Evolutionary conservation across 2,888 invertebrate genomes (phyloP).

Genomic region (Dolomedes plantarius): DNA sequence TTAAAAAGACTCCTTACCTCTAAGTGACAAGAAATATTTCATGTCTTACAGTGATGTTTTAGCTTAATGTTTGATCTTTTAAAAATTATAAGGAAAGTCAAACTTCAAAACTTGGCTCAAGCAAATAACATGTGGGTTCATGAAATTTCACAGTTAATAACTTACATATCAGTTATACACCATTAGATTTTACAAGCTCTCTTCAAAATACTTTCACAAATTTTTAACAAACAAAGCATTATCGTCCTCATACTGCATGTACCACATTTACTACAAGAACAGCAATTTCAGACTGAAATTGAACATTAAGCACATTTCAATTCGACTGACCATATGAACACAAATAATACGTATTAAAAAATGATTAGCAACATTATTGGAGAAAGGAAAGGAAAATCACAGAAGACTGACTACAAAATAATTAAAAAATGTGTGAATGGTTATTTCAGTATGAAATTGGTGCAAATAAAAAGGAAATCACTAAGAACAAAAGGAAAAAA

Average conservation of each 20-base stretch:
- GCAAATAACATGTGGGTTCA: too few species aligned
- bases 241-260: background rate
- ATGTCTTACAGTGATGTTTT: too few species aligned
- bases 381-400: background rate
- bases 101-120: too few species aligned
- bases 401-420: background rate
- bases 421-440: background rate
- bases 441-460: background rate
- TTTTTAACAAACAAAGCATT: background rate
- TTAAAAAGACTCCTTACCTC: too few species aligned
- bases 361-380: background rate
- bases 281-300: background rate
- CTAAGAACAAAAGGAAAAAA: background rate
- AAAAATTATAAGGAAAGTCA: too few species aligned
- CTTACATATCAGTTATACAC: background rate
- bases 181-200: background rate
- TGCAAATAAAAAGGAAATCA: background rate
- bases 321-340: conserved; percentile 7
- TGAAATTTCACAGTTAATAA: background rate
- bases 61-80: too few species aligned
- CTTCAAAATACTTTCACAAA: background rate
- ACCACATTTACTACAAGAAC: background rate
- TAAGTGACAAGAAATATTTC: too few species aligned
- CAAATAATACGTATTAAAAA: background rate
- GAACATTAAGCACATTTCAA: background rate